Evolutionary conservation across 2,888 invertebrate genomes (phyloP), one percentile per base, ranked within the genome.

Genomic region (Cantharis rufa): DNA sequence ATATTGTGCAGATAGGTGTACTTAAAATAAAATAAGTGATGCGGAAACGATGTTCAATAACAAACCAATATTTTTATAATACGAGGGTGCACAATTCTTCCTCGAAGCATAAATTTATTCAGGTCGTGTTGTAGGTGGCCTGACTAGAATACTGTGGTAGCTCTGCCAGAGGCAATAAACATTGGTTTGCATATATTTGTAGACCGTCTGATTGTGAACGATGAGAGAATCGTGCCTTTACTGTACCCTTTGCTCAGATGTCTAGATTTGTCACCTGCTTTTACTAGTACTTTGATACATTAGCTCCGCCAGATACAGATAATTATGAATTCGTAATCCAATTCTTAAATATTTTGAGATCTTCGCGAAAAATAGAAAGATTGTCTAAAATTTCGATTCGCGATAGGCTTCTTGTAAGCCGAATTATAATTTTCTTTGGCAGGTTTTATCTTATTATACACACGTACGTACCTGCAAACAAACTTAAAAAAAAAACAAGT

Each of bases 181-280:
- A 82, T 80, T 81, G 81, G 81, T 82, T 82, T 82, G 82, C 82
- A 82, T 82, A 81, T 76, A 81, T 82, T 80, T 81, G 78, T 75
- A 76, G 76, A 78, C 76, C 77, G 76, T 75, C 81, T 79, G 81
- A 81, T 81, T 81, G 81, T 81, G 77, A 79, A 81, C 77, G 78
- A 81, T 81, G 79, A 77, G 75, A 72, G 74, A 71, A 80, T 81
- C 79, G 81, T 80, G 81, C 79, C 76, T 77, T 74, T 77, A 69
- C 74, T 70, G 62, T 61, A 68, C 63, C 71, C 70, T 74, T 68
- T 64, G 16, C 71, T 72, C 61, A 63, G 69, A 74, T 70, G 69
- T 74, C 71, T 71, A 74, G 69, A 74, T 74, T 61, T 71, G 77
- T 77, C 74, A 74, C 74, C 68, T 73, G 72, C 70, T 74, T 64